Evolutionary conservation across 2,797 vertebrate genomes (phyloP).

Genomic region (Darevskia mixta): DNA sequence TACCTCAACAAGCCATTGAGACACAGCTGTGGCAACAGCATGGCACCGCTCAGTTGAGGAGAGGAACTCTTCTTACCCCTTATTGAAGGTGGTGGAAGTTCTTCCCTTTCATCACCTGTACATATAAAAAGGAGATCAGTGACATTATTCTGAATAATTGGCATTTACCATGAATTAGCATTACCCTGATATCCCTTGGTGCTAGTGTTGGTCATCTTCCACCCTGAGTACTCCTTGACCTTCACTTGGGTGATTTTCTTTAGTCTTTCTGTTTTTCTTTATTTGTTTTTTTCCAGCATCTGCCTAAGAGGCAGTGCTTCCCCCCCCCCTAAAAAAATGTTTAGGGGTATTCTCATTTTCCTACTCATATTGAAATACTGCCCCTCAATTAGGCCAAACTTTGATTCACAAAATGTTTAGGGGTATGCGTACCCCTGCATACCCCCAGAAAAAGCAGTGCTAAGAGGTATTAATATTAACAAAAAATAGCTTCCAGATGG

Average conservation of each 20-base stretch:
- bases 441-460: no score
- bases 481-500: neutral
- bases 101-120: constrained; percentile 59
- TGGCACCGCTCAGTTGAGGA: neutral
- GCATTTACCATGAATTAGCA: neutral
- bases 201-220: neutral
- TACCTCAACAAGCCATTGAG: constrained; percentile 47
- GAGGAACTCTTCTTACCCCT: neutral
- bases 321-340: no score
- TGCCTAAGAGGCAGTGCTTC: no score
- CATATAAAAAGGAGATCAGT: constrained; percentile 32
- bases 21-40: neutral
- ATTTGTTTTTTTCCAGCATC: neutral
- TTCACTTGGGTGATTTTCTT: neutral
- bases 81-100: neutral
- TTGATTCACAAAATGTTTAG: no score
- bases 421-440: no score
- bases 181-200: neutral
- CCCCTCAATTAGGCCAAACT: no score
- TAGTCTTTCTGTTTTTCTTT: neutral
- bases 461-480: no score
- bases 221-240: neutral
- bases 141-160: constrained; percentile 15
- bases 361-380: no score
- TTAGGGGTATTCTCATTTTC: no score